Evolutionary conservation across 2,113 vertebrate genomes (phyloP), one percentile per base, ranked within the genome.

Genomic region (Ellobius talpinus): DNA sequence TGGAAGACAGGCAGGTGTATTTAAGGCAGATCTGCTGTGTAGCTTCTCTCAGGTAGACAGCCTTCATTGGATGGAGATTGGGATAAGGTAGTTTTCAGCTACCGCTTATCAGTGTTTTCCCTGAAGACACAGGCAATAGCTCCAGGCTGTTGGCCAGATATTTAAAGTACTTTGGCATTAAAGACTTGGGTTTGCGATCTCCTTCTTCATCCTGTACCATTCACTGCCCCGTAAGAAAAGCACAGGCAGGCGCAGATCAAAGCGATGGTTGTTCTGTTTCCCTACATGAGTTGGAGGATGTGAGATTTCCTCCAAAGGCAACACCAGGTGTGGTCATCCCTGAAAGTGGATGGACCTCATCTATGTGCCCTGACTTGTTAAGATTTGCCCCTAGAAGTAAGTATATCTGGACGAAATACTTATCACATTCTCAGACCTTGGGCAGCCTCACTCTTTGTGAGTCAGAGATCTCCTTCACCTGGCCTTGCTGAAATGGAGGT

Each of bases 321-420:
- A 45, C 4, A 1, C 91, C 39, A 4, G 58, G 45, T 85, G 65
- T 26, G 12, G 45, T 50, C 73, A 65, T 77, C 86, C n/a, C 87
- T 88, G 39, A 42, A 65, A 72, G 45, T 88, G 50, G 76, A 73
- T 86, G 26, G 63, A 91, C 58, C n/a, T 87, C 61, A 2, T 6
- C 70, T 47, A 5, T 87, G 74, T 86, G 82, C 77, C 84, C 79
- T 42, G 70, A 66, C 70, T 68, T 95, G 94, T 81, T 86, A 11
- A 65, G 81, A 85, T 90, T 76, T 23, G 17, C 65, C 11, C 58
- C 6, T 61, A 87, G 77, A 93, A 93, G 63, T 77, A 24, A 47
- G 23, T 72, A 4, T 45, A 50, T 84, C 86, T 95, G 66, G 77
- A 55, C 6, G 47, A 73, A 94, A 52, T 26, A 86, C 86, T 36